A percentile compares a stretch with the other conserved stretches of the same genome.
Evolutionary conservation across 2,797 vertebrate genomes (phyloP).

Genomic region (Schizothorax lantsangensis): DNA sequence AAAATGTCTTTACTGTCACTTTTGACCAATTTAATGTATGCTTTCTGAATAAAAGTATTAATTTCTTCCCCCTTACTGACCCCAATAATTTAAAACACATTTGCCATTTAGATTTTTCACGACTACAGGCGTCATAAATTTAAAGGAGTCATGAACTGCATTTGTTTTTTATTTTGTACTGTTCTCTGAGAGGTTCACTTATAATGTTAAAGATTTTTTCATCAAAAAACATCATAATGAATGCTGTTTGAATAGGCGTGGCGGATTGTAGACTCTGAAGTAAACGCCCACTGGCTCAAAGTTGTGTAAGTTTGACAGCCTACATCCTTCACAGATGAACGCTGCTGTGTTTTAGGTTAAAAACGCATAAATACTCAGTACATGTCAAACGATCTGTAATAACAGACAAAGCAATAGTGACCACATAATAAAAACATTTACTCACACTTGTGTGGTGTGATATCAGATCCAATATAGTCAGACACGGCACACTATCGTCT

Average conservation of each 20-base stretch:
- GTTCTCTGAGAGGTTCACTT: background rate
- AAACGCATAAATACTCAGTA: too few species aligned
- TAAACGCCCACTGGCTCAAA: background rate
- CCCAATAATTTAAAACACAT: background rate
- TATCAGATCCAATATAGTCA: too few species aligned
- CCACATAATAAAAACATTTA: too few species aligned
- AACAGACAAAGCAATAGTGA: too few species aligned
- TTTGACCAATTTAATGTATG: background rate
- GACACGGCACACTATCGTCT: too few species aligned
- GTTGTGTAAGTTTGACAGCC: background rate
- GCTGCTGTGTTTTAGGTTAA: background rate
- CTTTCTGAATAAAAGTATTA: background rate
- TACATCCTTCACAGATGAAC: background rate
- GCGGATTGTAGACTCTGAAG: background rate
- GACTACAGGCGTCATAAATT: background rate
- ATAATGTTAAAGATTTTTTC: background rate
- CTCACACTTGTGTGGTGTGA: too few species aligned
- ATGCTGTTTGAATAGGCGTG: background rate
- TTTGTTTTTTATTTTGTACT: background rate
- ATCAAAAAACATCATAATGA: background rate
- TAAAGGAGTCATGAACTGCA: background rate
- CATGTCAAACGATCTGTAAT: too few species aligned
- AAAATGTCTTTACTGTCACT: background rate
- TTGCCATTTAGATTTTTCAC: background rate
- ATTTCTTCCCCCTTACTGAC: background rate